Evolutionary conservation across 2,888 invertebrate genomes (phyloP), one percentile per base, ranked within the genome.

Genomic region (Sphaerophoria taeniata): DNA sequence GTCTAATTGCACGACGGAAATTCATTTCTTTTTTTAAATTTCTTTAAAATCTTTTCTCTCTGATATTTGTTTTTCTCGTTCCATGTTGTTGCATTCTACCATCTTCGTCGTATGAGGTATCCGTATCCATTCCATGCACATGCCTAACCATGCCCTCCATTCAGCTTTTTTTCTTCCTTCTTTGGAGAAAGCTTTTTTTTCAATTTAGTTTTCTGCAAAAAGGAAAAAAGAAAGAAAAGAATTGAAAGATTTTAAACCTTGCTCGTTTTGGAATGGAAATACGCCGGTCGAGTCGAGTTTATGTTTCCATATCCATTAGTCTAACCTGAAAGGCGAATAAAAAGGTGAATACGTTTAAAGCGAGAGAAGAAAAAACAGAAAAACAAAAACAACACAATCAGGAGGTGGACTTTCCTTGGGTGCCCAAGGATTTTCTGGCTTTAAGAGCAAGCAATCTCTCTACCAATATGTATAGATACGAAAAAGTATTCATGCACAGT

Each of bases 1-100:
- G 49, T 31, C 58, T 60, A 60, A 75, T 75, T 75, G 73, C 43
- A 34, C 33, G 34, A 67, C 51, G 45, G 51, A 79, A 73, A 73
- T 61, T 61, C 55, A 74, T 56, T 72, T 51, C 34, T 60, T 43
- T 24, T 56, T 43, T n/a, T 69, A 65, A 49, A 74, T 74, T 80
- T 79, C 73, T 67, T 74, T 61, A 53, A 61, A 74, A 45, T 45
- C 9, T 33, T 60, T 78, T 76, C 24, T 24, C 24, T 24, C 24
- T 24, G 24, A 2, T 24, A n/a, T 24, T 24, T 24, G 24, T 2
- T 58, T 39, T 45, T 39, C n/a, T 58, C 11, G 31, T 51, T 73
- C 43, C 65, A 78, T 63, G 47, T 55, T 43, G 56, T 39, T 49
- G 56, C 74, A 56, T 67, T 65, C 65, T 65, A 11, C 16, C 34